Conservation (phyloP, 1,140 invertebrate genomes). For the Drosophila nigromelanica region DNA sequence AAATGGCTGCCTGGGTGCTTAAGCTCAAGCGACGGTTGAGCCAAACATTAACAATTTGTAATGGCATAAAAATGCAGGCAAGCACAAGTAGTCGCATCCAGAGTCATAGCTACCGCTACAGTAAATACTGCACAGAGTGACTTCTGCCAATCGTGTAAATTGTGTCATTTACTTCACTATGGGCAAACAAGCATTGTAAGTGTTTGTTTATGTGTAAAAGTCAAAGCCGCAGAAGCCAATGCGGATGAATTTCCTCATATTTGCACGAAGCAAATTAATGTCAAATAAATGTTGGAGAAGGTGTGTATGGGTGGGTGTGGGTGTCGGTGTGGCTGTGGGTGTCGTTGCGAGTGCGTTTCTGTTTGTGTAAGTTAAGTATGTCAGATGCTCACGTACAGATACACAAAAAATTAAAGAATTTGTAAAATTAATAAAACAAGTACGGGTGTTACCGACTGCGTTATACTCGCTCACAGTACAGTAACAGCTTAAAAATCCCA, state of each 20-base stretch:
- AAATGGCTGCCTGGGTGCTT: slow-evolving; percentile 36
- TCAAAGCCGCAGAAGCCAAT: neutral
- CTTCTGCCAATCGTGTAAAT: slow-evolving; percentile 43
- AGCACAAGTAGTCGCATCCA: slow-evolving; percentile 8
- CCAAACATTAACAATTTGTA: slow-evolving; percentile 60
- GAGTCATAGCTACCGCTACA: slow-evolving; percentile 35
- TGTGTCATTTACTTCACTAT: slow-evolving; percentile 46
- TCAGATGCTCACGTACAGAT: neutral
- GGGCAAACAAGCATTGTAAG: slow-evolving; percentile 47
- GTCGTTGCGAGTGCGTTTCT: too few species aligned
- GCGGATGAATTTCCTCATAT: neutral
- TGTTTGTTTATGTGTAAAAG: slow-evolving; percentile 8
- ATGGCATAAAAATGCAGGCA: slow-evolving; percentile 49
- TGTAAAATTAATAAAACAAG: neutral
- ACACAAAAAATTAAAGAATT: neutral
- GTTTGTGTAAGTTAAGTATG: neutral
- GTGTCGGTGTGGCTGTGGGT: too few species aligned
- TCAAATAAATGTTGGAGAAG: too few species aligned
- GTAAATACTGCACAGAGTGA: slow-evolving; percentile 52
- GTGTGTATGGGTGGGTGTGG: too few species aligned
- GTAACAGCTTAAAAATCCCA: too few species aligned
- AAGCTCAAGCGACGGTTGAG: slow-evolving; percentile 5
- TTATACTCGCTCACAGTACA: too few species aligned
- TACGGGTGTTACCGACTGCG: too few species aligned
- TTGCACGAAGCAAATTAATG: neutral